Evolutionary conservation across 2,888 invertebrate species (phyloP), one percentile per base, ranked within the genome.

Genomic region (Keiferia lycopersicella): DNA sequence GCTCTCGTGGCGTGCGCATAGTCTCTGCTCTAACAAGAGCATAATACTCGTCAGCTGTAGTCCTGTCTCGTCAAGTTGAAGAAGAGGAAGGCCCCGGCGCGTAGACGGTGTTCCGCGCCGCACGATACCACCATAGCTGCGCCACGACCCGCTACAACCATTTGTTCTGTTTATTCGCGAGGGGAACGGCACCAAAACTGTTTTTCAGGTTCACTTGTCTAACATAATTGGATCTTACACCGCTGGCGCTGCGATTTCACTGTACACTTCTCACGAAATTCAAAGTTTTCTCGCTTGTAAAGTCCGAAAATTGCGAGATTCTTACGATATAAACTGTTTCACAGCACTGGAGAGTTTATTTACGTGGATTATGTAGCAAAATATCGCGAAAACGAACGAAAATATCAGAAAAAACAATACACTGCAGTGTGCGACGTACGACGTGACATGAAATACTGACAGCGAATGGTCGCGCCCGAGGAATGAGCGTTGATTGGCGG

Each of bases 1-100:
- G 53, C 86, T 82, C 62, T 81, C 64, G 73, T 89, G 83, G 69
- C 88, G 81, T 68, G 86, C 86, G 80, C 82, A 86, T 74, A 91
- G 82, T 83, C 85, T 86, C 81, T 91, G 91, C 91, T 91, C 91
- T 83, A 88, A 79, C 38, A 91, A 86, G 90, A 91, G 91, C 91
- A 91, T 91, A 73, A 66, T 86, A 77, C 86, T 88, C 83, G 91
- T 91, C 91, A 91, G 91, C 91, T 91, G 74, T 91, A 82, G 74
- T 91, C 91, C 78, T 91, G 91, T 68, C 91, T 83, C 65, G 91
- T 91, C 76, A 91, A 74, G 76, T 91, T 91, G 79, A 86, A 88
- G 83, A 87, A 91, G 73, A 87, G 81, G 72, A 91, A 91, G 68
- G 91, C 90, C 69, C 90, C 91, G 69, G 84, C 87, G 66, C 85